Evolutionary conservation across 2,888 invertebrate species (phyloP), one percentile per base, ranked within the genome.

Genomic region (Plutella xylostella): DNA sequence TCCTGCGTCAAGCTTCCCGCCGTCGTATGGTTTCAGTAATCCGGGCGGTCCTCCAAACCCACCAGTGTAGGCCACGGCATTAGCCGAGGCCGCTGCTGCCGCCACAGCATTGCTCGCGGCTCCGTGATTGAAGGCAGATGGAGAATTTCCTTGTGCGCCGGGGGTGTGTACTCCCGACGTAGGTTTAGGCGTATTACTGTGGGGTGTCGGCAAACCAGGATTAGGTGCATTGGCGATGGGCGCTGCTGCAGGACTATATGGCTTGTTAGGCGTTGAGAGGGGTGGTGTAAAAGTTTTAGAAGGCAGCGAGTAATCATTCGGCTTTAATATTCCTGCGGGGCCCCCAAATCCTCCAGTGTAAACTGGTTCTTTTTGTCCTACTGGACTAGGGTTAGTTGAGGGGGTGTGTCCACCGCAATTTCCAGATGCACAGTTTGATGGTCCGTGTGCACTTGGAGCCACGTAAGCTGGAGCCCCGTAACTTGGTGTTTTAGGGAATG

Each of bases 41-140:
- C 83, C 83, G 20, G 79, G 72, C 38, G 82, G 78, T 21, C 79
- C 83, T 30, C 80, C 78, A 52, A 83, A 83, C 14, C 82, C 76
- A 43, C 78, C 80, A 14, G 68, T 61, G 49, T 82, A 82, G 30
- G 60, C 63, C 21, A 64, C 60, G 7, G 70, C 65, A 42, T 65
- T 63, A 15, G 73, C 68, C 45, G 53, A 54, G 20, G 68, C 67
- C 4, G 54, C 48, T 12, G 69, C 67, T 25, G 48, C 51, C 15
- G 64, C 60, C 4, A 48, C 46, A 5, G 51, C 48, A 43, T 52
- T 42, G 21, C 46, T 51, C n/a, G 49, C 49, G 3, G 22, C 7
- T 39, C 33, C 42, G 11, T 19, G 30, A 33, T 31, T 42, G 9
- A 34, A 33, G 11, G 19, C 20, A 19, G 39, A 15, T 15, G 14